Percentiles rank a stretch among this genome's conserved stretches.
These are phyloP conservation scores for Mungos mungo DNA, from an alignment of 2,113 vertebrate species.

Conservation along the genomic window DNA sequence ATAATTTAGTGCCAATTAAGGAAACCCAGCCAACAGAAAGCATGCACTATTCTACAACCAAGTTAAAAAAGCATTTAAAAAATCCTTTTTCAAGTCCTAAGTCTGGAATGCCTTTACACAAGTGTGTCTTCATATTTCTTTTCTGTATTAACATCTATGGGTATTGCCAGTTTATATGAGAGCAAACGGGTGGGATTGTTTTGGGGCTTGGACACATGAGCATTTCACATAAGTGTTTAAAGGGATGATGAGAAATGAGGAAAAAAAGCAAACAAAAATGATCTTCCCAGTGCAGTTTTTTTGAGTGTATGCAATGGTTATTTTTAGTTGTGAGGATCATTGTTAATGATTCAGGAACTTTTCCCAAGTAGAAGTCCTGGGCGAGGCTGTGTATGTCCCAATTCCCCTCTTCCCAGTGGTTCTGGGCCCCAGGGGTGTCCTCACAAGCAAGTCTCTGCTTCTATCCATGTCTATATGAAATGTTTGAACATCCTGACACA, in stretches of 20 bases:
- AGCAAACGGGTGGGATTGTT: not conserved
- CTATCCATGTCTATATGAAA: not conserved
- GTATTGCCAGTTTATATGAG: not conserved
- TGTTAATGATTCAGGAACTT: not conserved
- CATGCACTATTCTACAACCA: not conserved
- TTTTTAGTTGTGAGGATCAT: not conserved
- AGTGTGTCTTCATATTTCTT: not conserved
- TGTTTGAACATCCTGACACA: not conserved
- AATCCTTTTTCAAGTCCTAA: not conserved
- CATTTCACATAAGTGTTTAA: not conserved
- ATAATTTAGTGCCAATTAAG: not conserved
- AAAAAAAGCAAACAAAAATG: not conserved
- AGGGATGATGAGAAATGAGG: not conserved
- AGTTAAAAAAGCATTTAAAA: not conserved
- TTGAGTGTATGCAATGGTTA: not conserved
- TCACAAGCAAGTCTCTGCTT: not conserved
- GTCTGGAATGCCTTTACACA: not conserved
- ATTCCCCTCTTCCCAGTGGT: too few relatives aligned
- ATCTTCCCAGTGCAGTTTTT: not conserved
- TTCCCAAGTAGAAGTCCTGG: not conserved
- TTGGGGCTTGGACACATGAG: not conserved
- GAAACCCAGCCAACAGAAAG: not conserved
- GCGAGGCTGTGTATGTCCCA: not conserved
- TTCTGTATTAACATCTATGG: not conserved
- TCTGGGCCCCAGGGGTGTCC: not conserved